Evolutionary conservation across 2,888 invertebrate species (phyloP).

Genomic region (Sesia apiformis): DNA sequence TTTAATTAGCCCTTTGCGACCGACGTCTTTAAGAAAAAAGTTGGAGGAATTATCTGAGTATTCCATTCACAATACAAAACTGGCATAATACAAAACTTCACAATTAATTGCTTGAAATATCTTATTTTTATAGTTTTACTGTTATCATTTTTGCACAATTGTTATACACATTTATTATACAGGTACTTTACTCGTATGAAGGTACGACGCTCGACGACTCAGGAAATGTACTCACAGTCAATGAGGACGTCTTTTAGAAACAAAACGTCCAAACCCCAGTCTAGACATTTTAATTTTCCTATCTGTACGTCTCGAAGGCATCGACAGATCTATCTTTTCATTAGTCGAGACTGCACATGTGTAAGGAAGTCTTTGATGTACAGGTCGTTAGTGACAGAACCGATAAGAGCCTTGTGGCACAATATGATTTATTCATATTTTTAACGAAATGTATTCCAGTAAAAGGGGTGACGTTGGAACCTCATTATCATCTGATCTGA

Average conservation of each 20-base stretch:
- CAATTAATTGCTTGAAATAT: not conserved
- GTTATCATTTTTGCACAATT: not conserved
- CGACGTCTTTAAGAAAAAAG: not conserved
- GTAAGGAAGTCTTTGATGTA: conserved; percentile 56
- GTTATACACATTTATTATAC: no score
- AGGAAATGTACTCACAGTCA: not conserved
- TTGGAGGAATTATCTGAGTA: not conserved
- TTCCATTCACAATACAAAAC: no score
- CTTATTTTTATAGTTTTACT: not conserved
- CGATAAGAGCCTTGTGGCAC: conserved; percentile 45
- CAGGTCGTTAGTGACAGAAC: conserved; percentile 51
- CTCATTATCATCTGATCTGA: no score
- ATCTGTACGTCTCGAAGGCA: conserved; percentile 49
- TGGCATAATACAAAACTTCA: no score
- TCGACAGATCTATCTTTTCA: conserved; percentile 63
- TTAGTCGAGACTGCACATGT: conserved; percentile 55
- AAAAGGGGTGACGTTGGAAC: not conserved
- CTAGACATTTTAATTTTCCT: conserved; percentile 74
- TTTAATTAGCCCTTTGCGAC: conserved; percentile 31
- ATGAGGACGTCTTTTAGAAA: conserved; percentile 17
- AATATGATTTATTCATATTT: conserved; percentile 29
- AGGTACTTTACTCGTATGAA: no score
- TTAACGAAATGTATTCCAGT: conserved; percentile 13
- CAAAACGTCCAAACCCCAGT: conserved; percentile 47
- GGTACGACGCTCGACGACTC: no score